Conservation (phyloP, 2,113 vertebrate species). For the Lates calcarifer region DNA sequence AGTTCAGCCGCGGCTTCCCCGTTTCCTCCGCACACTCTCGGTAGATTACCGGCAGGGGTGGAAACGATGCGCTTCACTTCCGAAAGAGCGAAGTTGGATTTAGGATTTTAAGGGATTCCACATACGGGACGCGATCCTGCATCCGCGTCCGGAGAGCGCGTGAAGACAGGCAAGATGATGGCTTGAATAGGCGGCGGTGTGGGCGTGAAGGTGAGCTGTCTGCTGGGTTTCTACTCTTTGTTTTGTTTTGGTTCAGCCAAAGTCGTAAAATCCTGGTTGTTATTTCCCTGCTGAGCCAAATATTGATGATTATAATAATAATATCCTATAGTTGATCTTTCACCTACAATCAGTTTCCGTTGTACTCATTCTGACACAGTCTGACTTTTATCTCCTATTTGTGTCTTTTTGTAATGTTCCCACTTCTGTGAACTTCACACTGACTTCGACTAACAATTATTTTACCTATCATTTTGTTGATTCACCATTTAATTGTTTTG, state of each 20-base stretch:
- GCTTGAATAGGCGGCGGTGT: conserved; percentile 18
- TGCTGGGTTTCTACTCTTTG: background rate
- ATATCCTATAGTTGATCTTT: background rate
- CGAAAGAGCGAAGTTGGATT: conserved; percentile 8
- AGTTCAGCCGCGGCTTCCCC: conserved; percentile 1
- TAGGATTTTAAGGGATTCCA: background rate
- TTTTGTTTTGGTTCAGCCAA: background rate
- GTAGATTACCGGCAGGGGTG: background rate
- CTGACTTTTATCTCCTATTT: background rate
- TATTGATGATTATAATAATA: too few species aligned
- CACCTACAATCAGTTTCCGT: background rate
- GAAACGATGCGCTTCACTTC: background rate
- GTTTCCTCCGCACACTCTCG: background rate
- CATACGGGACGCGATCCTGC: conserved; percentile 13
- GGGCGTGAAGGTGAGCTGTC: conserved; percentile 57
- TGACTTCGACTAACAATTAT: background rate
- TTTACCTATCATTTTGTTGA: background rate
- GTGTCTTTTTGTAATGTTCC: too few species aligned
- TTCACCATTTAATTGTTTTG: too few species aligned
- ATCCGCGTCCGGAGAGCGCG: conserved; percentile 2
- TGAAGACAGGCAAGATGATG: background rate
- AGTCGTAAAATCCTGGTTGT: background rate
- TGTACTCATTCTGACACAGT: background rate
- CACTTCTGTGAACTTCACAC: background rate
- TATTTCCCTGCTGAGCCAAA: background rate